Evolutionary conservation across 2,113 vertebrate genomes (phyloP).

Genomic region (Microtus richardsoni): DNA sequence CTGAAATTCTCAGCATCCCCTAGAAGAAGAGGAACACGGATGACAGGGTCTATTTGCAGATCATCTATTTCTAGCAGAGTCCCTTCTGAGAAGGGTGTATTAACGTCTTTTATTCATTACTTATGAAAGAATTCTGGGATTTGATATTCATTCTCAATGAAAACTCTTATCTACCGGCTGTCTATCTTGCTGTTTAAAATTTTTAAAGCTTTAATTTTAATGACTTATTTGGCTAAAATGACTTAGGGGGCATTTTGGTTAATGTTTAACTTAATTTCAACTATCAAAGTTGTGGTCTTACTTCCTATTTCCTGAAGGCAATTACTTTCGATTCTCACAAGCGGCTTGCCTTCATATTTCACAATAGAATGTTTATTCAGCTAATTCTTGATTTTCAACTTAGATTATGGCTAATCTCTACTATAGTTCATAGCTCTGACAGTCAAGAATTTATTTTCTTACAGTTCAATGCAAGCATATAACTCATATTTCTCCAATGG

Average conservation of each 20-base stretch:
- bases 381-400: slow-evolving; percentile 22
- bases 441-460: background rate
- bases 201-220: slow-evolving; percentile 53
- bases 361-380: background rate
- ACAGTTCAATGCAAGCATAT: background rate
- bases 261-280: slow-evolving; percentile 57
- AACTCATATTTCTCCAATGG: background rate
- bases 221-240: slow-evolving; percentile 7
- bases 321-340: background rate
- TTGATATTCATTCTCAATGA: background rate
- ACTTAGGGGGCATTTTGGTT: background rate
- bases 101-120: background rate
- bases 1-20: background rate
- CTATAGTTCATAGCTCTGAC: background rate
- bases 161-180: background rate
- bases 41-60: background rate
- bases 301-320: slow-evolving; percentile 12
- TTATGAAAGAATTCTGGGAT: background rate
- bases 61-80: background rate
- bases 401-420: slow-evolving; percentile 1
- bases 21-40: background rate
- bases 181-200: background rate
- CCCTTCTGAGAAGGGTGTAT: background rate
- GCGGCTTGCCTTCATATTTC: background rate
- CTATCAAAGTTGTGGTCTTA: slow-evolving; percentile 37